Evolutionary conservation across 2,888 invertebrate species (phyloP), one percentile per base, ranked within the genome.

Genomic region (Euproctis similis): DNA sequence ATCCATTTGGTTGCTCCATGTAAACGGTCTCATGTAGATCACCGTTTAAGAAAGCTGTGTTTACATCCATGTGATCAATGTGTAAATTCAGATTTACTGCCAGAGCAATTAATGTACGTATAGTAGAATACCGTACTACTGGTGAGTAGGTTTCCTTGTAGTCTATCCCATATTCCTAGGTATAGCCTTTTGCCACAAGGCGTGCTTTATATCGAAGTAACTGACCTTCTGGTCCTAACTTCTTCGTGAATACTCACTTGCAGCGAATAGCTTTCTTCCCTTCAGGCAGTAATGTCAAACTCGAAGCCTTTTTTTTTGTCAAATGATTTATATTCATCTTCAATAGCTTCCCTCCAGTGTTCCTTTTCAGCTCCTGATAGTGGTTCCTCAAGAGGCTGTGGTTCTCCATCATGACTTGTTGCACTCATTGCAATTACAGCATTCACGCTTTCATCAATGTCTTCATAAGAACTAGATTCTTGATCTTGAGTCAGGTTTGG

Each of bases 91-190:
- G 8, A 4, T 36, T 2, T 4, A 11, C 31, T 6, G 26, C 26
- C 8, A 36, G 1, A 1, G 29, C 20, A 3, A 36, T 8, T 1
- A 36, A 9, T 1, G 11, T 24, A n/a, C 28, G 12, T 1, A 35
- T 13, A 6, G 31, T 31, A 2, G 31, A 26, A 11, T 35, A 16
- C 4, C 35, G n/a, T 4, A 31, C 28, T 1, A 35, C 35, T 0
- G 31, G 35, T 7, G 35, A 18, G n/a, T 25, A 31, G 1, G 35
- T 36, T 18, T 36, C 31, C 1, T 10, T 2, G 9, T 31, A 31
- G 8, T 36, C 26, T 4, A 31, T 8, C 0, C 31, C 35, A 14
- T 28, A 26, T 8, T 21, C 9, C 11, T 35, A 26, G 0, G 23
- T 23, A 11, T 9, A 35, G 0, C 31, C 35, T 11, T 28, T 28